Base-by-base conservation (phyloP, 2,113 vertebrate species). In the Cyprinus carpio region DNA sequence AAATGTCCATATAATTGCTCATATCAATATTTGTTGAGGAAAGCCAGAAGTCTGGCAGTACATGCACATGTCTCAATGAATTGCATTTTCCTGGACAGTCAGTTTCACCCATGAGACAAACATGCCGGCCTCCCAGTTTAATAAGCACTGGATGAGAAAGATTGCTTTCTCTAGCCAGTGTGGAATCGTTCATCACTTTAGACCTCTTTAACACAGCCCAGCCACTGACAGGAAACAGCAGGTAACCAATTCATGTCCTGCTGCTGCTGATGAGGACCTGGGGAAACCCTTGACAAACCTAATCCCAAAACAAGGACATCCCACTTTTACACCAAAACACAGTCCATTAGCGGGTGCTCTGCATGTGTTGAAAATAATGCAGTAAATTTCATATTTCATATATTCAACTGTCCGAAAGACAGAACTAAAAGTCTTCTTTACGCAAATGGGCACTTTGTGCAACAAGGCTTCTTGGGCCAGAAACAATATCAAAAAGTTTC, bases 241-340 rank as follows among this genome's bases (percentile, higher is more conserved):
- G 75, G 86, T 62, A n/a, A 34, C 86, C 80, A 86, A 87, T 87
- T 86, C 64, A 86, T 84, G 71, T 85, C 85, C 87, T 75, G 37
- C 83, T 51, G 85, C 43, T 84, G 54, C 69, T 80, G 77, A 69
- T 79, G 58, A 56, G 29, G 31, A 58, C 71, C 12, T 65, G n/a
- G 80, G 77, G 85, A 83, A 78, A 40, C 27, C 10, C 20, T 25
- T 5, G 15, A 43, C 71, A 62, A 49, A 81, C 72, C 67, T 76
- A 80, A 87, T 82, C 81, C 37, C n/a, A 51, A 75, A 85, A 82
- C 83, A 77, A 85, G 60, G 46, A 31, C 51, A 81, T 82, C 49
- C 51, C 64, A 31, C 74, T 62, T 77, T 54, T 43, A 75, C n/a
- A 13, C 29, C 49, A 62, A 40, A 46, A 46, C 43, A 46, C 11